A percentile compares a stretch with the other conserved stretches of the same genome.
These are phyloP conservation scores for Aurelia aurita DNA, from an alignment of 30 jellyfish, hydroid and myxozoan genomes.

Conservation along the genomic window DNA sequence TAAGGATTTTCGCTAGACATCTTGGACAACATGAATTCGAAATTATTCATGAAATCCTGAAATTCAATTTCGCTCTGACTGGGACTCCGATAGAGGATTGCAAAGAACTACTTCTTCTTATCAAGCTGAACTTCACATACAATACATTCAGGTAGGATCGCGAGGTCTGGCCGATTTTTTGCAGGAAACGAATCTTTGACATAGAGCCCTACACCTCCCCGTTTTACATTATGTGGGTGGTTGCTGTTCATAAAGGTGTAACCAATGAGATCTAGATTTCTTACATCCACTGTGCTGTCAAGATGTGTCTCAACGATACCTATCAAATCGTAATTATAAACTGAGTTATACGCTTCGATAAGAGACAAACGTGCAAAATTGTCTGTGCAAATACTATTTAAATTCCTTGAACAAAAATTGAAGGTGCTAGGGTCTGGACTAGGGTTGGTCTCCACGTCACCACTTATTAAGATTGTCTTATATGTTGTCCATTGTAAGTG, in stretches of 20 bases:
- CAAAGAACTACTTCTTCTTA: slow-evolving; percentile 41
- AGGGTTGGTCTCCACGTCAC: slow-evolving; percentile 56
- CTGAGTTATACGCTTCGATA: slow-evolving; percentile 45
- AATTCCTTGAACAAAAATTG: slow-evolving; percentile 51
- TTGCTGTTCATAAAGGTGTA: slow-evolving; percentile 21
- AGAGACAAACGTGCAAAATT: slow-evolving; percentile 54
- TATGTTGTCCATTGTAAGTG: slow-evolving; percentile 59
- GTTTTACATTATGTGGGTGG: slow-evolving; percentile 47
- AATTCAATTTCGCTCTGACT: slow-evolving; percentile 65
- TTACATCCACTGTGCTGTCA: slow-evolving; percentile 45
- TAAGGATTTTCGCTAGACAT: slow-evolving; percentile 22
- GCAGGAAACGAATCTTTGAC: slow-evolving; percentile 57
- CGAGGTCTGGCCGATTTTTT: slow-evolving; percentile 45
- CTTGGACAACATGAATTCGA: slow-evolving; percentile 24
- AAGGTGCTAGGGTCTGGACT: slow-evolving; percentile 52
- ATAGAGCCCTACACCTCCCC: slow-evolving; percentile 54
- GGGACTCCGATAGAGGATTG: slow-evolving; percentile 54
- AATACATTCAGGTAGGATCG: too few relatives aligned
- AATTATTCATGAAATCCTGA: slow-evolving; percentile 33
- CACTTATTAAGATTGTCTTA: slow-evolving; percentile 41
- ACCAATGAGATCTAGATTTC: slow-evolving; percentile 36
- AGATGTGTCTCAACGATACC: slow-evolving; percentile 22
- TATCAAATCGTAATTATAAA: too few relatives aligned
- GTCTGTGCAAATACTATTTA: slow-evolving; percentile 49
- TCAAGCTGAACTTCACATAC: too few relatives aligned